Conservation (phyloP, 2,797 vertebrate species). For the Phoebastria nigripes region DNA sequence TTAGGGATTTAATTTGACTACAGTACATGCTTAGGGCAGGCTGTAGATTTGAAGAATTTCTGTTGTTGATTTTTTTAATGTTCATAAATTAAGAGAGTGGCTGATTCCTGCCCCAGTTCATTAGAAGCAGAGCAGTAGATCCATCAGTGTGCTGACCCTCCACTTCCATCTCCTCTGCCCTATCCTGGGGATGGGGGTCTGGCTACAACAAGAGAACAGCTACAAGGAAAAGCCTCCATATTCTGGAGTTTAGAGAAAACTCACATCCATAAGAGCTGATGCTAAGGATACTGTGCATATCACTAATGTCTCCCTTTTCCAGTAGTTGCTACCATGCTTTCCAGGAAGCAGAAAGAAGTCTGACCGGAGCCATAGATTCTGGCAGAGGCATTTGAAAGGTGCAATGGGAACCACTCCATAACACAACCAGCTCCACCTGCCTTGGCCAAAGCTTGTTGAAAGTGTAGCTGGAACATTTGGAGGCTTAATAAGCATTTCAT, state of each 20-base stretch:
- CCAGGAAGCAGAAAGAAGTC: background rate
- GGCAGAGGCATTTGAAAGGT: background rate
- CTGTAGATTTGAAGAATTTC: background rate
- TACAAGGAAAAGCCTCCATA: background rate
- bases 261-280: background rate
- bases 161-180: background rate
- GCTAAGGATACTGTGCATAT: background rate
- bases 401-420: background rate
- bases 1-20: constrained; percentile 48
- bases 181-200: background rate
- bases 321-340: background rate
- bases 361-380: background rate
- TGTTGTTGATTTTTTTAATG: constrained; percentile 8
- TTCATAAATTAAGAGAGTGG: background rate
- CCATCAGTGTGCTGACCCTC: background rate
- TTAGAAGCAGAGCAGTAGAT: background rate
- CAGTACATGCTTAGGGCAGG: constrained; percentile 1
- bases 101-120: background rate
- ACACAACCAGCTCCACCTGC: background rate
- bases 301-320: background rate
- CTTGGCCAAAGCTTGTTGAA: background rate
- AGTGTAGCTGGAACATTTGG: background rate
- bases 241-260: background rate
- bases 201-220: background rate
- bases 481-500: background rate